Conservation (phyloP, 2,797 vertebrate species). For the Schizothorax lantsangensis region DNA sequence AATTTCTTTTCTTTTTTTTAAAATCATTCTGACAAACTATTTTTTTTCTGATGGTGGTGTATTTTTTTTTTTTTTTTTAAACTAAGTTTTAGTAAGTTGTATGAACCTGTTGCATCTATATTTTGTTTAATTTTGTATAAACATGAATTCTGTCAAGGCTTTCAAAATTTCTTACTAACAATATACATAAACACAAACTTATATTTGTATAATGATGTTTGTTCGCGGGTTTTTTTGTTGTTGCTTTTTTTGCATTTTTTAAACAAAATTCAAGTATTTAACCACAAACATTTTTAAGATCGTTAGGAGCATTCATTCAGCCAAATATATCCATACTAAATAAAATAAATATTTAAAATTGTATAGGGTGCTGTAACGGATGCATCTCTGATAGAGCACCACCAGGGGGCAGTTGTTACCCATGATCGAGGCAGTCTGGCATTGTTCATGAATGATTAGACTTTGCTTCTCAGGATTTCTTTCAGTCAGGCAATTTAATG, state of each 20-base stretch:
- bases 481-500: slow-evolving; percentile 7
- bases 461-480: neutral
- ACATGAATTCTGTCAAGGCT: neutral
- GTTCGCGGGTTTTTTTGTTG: neutral
- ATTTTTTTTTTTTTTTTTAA: no score
- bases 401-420: slow-evolving; percentile 53
- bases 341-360: neutral
- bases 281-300: neutral
- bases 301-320: neutral
- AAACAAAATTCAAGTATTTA: neutral
- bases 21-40: neutral
- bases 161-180: neutral
- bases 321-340: neutral
- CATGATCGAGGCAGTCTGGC: neutral
- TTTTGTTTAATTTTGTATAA: neutral
- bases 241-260: neutral
- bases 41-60: neutral
- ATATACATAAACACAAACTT: neutral
- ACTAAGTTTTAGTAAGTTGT: neutral
- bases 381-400: slow-evolving; percentile 12
- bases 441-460: neutral
- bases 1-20: neutral
- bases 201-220: neutral
- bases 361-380: no score
- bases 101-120: neutral